phyloP scores from a whole-genome alignment of 2,113 vertebrate genomes.

The Aramus guarauna region DNA sequence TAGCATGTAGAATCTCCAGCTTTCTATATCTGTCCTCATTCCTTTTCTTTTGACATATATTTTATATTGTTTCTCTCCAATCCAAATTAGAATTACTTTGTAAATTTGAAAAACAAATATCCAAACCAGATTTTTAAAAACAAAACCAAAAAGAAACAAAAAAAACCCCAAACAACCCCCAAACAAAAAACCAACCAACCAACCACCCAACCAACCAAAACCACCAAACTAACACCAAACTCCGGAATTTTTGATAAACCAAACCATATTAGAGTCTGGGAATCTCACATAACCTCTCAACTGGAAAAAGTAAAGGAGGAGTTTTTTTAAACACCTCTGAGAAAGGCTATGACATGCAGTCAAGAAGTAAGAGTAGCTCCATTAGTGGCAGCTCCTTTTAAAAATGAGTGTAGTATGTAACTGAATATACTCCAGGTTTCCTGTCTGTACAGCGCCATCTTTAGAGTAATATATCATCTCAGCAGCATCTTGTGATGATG shows the following conservation, averaged over 20 bases:
- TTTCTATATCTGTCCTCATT: neutral
- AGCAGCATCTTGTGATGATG: conserved; percentile 55
- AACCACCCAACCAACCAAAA: too few relatives aligned
- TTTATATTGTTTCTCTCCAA: neutral
- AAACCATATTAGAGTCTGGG: neutral
- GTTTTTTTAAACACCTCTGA: neutral
- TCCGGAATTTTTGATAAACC: neutral
- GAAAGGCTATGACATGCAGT: neutral
- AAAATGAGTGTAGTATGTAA: neutral
- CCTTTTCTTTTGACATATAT: neutral
- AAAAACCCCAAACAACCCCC: neutral
- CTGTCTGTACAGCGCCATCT: conserved; percentile 8
- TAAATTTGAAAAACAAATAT: neutral
- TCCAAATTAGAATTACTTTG: neutral
- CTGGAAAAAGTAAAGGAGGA: neutral
- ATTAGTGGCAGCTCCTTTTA: neutral
- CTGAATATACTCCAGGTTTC: neutral
- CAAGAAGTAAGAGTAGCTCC: neutral
- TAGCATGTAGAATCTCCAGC: neutral
- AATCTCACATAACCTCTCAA: neutral
- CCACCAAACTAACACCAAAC: too few relatives aligned
- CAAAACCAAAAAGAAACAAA: neutral
- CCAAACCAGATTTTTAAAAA: neutral
- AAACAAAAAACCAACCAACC: too few relatives aligned
- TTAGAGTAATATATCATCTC: conserved; percentile 51